Base-by-base conservation (phyloP, 2,113 vertebrate genomes). In the Synodontis membranacea region DNA sequence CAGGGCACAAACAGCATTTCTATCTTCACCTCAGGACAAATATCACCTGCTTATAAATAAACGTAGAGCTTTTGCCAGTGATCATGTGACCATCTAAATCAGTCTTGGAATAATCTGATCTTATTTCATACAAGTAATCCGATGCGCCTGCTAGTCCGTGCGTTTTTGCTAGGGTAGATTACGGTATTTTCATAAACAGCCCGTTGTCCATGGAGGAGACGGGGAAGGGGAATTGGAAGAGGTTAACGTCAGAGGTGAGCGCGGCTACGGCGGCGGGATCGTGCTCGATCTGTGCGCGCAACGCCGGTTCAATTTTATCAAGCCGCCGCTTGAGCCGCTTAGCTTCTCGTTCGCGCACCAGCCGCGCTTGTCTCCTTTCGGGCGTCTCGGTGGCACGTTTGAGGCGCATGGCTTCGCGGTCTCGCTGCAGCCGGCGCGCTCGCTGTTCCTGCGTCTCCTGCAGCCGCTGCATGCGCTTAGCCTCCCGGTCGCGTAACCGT, bases 291-390 rank as follows among this genome's bases (percentile, higher is more conserved):
- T 99, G 98, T 8, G 97, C 97, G 89, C 97, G 95, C 85, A 99
- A 93, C 89, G 97, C 96, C 56, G 98, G 97, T 94, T 99, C 98
- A 92, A 99, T 98, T 94, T 99, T 99, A 93, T 99, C 98, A 89
- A 99, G 92, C 64, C 97, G 94, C 9, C 98, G 93, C 89, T 99
- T 99, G 80, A 99, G 96, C 91, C 97, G 91, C 94, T 99, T 99
- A 44, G 98, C 98, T 91, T 99, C 98, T 0, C 98, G 93, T 91
- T 99, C 98, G 1, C 98, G 96, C 88, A 99, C 95, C 52, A 99
- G 96, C 91, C 98, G 93, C 0, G 97, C 97, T 88, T 99, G 98
- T 50, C 98, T 93, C 91, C 97, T 99, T 92, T 99, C 98, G 0
- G 98, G 98, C 8, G 97, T 98, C 93, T 99, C 98, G 0, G 97